Percentiles rank a stretch among this genome's conserved stretches.
Conservation (phyloP, 2,888 invertebrate genomes). For the Heterodera filipjevi region DNA sequence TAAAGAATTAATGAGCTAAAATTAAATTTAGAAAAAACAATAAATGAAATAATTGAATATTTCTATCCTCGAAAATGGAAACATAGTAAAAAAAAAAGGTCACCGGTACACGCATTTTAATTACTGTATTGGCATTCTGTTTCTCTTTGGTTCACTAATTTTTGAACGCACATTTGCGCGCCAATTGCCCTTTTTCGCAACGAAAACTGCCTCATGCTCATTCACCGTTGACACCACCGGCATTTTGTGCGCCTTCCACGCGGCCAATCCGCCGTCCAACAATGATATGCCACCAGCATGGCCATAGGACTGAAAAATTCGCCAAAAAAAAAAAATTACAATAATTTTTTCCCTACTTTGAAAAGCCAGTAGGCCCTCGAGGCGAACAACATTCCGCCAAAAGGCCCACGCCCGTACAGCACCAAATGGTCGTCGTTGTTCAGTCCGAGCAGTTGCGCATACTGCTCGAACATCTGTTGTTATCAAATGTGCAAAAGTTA, state of each 20-base stretch:
- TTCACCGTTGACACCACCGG: constrained; percentile 14
- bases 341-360: constrained; percentile 41
- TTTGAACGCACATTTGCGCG: not conserved
- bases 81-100: too few species aligned
- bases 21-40: too few species aligned
- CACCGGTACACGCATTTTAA: too few species aligned
- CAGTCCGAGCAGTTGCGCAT: constrained; percentile 52
- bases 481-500: too few species aligned
- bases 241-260: constrained; percentile 47
- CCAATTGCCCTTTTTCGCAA: constrained; percentile 7
- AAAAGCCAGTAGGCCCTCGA: constrained; percentile 55
- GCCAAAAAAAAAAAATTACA: not conserved
- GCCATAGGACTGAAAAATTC: constrained; percentile 50
- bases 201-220: not conserved
- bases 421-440: constrained; percentile 54
- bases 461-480: constrained; percentile 47
- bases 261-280: constrained; percentile 54
- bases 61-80: too few species aligned
- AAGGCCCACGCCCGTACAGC: constrained; percentile 53
- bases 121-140: too few species aligned
- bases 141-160: too few species aligned
- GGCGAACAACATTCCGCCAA: constrained; percentile 58
- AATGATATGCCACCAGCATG: constrained; percentile 52
- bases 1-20: too few species aligned
- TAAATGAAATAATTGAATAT: too few species aligned